Conservation (phyloP, 2,797 vertebrate genomes). For the Myotis findleyi region DNA sequence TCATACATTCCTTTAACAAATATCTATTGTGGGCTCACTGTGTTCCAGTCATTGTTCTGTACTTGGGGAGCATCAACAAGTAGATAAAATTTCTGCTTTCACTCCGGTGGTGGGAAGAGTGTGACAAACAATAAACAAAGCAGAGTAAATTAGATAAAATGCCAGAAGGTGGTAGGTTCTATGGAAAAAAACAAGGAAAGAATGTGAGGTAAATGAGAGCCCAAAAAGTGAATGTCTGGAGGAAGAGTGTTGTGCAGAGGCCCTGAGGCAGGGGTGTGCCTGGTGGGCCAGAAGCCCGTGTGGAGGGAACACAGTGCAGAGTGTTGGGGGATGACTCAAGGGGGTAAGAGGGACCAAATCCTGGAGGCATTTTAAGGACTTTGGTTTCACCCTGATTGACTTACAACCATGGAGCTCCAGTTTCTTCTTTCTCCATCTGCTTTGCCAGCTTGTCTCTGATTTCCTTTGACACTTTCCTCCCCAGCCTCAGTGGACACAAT, state of each 20-base stretch:
- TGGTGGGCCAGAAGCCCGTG: neutral
- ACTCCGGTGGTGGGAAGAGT: rapidly evolving
- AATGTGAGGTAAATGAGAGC: neutral
- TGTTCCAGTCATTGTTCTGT: neutral
- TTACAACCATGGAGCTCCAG: neutral
- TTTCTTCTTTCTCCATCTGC: neutral
- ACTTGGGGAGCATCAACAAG: neutral
- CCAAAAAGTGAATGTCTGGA: neutral
- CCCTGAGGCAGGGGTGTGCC: neutral
- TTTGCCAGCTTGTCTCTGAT: neutral
- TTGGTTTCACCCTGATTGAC: neutral
- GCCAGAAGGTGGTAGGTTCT: neutral
- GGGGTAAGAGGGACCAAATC: neutral
- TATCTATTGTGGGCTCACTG: neutral
- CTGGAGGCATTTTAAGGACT: neutral
- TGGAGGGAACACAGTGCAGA: neutral
- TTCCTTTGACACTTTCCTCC: neutral
- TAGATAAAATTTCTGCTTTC: neutral
- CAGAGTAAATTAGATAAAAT: neutral
- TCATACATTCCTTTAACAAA: neutral
- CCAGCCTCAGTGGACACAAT: neutral
- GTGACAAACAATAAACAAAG: neutral
- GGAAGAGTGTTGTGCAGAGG: neutral
- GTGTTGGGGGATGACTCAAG: neutral
- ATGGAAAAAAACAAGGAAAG: neutral